phyloP scores from a whole-genome alignment of 2,888 invertebrate species.

The Trilocha varians region DNA sequence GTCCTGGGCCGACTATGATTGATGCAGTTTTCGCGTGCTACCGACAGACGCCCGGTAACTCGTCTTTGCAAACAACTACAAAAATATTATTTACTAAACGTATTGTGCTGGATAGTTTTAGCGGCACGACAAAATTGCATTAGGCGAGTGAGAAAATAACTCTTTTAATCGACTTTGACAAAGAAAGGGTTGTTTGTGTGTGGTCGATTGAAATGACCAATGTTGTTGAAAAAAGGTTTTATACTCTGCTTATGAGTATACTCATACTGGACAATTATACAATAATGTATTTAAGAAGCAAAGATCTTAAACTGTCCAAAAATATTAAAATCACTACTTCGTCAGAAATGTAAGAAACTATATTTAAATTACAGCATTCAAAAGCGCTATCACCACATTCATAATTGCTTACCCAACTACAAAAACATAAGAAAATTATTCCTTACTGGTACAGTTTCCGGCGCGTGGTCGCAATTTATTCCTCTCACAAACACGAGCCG shows the following conservation, averaged over 20 bases:
- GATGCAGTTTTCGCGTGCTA: constrained; percentile 49
- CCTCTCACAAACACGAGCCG: constrained; percentile 57
- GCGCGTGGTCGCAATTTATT: constrained; percentile 57
- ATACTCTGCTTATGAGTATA: too few relatives aligned
- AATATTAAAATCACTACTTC: too few relatives aligned
- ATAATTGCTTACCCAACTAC: constrained; percentile 18
- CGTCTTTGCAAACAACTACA: constrained; percentile 3
- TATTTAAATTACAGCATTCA: too few relatives aligned
- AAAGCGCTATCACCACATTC: too few relatives aligned
- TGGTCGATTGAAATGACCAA: too few relatives aligned
- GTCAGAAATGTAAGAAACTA: too few relatives aligned
- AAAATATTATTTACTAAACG: background rate
- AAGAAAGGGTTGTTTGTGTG: constrained; percentile 14
- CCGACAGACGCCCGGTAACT: constrained; percentile 24
- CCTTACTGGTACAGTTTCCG: constrained; percentile 45
- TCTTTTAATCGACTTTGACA: background rate
- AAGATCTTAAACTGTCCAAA: too few relatives aligned
- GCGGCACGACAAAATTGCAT: background rate
- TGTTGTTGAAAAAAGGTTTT: too few relatives aligned
- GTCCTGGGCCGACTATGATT: constrained; percentile 46
- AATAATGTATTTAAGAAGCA: too few relatives aligned
- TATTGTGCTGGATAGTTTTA: background rate
- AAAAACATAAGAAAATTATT: constrained; percentile 45
- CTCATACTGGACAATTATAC: too few relatives aligned
- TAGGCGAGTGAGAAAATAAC: background rate